These are phyloP conservation scores for Bos javanicus DNA, from an alignment of 2,113 vertebrate genomes.

Conservation along the genomic window DNA sequence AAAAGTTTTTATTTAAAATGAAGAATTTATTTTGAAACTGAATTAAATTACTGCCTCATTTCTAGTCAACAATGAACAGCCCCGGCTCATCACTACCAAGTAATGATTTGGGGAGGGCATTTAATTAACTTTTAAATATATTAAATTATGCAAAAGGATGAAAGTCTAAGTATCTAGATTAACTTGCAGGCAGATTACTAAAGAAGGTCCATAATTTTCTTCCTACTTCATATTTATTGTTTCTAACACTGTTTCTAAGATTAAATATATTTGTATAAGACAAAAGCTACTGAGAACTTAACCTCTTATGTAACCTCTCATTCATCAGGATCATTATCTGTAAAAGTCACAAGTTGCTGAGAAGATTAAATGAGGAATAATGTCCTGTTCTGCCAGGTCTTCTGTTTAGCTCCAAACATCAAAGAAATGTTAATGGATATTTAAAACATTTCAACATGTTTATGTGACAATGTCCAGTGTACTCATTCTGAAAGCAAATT, in stretches of 20 bases:
- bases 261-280: not conserved
- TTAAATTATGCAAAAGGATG: not conserved
- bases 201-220: not conserved
- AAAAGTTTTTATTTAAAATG: not conserved
- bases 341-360: not conserved
- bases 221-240: not conserved
- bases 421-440: not conserved
- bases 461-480: not conserved
- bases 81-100: not conserved
- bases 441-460: not conserved
- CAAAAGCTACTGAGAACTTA: not conserved
- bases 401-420: not conserved
- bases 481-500: conserved; percentile 20
- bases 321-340: not conserved
- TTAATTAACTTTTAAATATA: not conserved
- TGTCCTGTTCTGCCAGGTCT: not conserved
- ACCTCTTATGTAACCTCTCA: not conserved
- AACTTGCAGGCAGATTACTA: not conserved
- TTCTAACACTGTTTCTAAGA: not conserved
- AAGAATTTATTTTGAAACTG: not conserved
- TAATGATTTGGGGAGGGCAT: not conserved
- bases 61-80: not conserved
- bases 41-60: not conserved
- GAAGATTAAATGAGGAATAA: not conserved
- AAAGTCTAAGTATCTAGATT: not conserved